Percentiles rank a stretch among this genome's conserved stretches.
These are phyloP conservation scores for Hyles euphorbiae DNA, from an alignment of 1,140 invertebrate species.

Conservation along the genomic window DNA sequence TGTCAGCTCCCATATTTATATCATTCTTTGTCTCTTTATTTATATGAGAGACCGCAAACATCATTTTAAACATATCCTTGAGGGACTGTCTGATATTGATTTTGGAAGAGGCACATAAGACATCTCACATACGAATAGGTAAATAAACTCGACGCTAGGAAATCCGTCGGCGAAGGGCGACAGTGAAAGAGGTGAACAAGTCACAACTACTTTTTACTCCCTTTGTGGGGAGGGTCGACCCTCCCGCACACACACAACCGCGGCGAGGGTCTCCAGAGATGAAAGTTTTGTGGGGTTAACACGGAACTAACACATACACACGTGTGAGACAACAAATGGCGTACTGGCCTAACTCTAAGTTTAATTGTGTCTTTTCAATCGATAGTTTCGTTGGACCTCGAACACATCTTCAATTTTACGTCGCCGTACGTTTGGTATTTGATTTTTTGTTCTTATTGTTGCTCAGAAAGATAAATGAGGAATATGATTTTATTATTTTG, in stretches of 20 bases:
- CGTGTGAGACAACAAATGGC: constrained; percentile 66
- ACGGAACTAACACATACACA: constrained; percentile 54
- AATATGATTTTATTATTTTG: too few relatives aligned
- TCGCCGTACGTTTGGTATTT: neutral
- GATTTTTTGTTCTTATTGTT: too few relatives aligned
- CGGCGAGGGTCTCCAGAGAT: constrained; percentile 63
- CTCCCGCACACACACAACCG: constrained; percentile 35
- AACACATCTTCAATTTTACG: constrained; percentile 28
- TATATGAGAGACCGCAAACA: too few relatives aligned
- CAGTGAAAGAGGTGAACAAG: constrained; percentile 73
- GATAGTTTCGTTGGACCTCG: constrained; percentile 44
- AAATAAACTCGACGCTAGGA: constrained; percentile 24
- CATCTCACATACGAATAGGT: constrained; percentile 4
- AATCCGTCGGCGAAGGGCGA: constrained; percentile 47
- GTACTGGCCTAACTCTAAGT: constrained; percentile 70
- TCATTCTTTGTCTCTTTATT: too few relatives aligned
- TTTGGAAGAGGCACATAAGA: too few relatives aligned
- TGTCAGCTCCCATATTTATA: too few relatives aligned
- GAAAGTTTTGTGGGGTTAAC: constrained; percentile 73
- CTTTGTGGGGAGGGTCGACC: constrained; percentile 53
- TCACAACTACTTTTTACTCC: constrained; percentile 71
- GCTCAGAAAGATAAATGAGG: too few relatives aligned
- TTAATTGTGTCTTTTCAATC: constrained; percentile 75
- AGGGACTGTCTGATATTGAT: too few relatives aligned
- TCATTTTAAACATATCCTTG: too few relatives aligned